phyloP scores from a whole-genome alignment of 2,888 invertebrate species.

The Agonopterix heracliana region DNA sequence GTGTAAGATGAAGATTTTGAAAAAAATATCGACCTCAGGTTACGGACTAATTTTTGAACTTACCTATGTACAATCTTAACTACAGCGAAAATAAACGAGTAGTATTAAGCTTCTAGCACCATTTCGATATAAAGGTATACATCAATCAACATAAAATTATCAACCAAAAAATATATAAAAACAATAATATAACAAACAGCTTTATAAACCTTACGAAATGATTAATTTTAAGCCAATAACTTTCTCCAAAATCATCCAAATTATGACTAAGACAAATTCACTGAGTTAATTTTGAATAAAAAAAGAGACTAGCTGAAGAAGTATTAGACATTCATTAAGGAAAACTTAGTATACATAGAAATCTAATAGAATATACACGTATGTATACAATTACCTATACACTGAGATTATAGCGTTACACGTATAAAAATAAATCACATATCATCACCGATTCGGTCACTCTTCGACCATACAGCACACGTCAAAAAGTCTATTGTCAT shows the following conservation, averaged over 20 bases:
- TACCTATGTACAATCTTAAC: constrained; percentile 50
- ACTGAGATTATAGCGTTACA: constrained; percentile 60
- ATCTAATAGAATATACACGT: constrained; percentile 51
- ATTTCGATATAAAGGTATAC: constrained; percentile 69
- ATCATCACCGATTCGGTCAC: constrained; percentile 37
- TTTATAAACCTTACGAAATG: constrained; percentile 25
- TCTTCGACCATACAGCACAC: constrained; percentile 18
- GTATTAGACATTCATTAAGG: constrained; percentile 48
- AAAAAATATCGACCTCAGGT: constrained; percentile 6
- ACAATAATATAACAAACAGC: constrained; percentile 49
- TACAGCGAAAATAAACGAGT: constrained; percentile 55
- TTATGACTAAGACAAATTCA: constrained; percentile 36
- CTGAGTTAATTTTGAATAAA: constrained; percentile 56
- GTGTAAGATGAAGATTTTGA: constrained; percentile 13
- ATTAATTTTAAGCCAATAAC: constrained; percentile 15
- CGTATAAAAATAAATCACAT: constrained; percentile 66
- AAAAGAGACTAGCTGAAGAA: constrained; percentile 56
- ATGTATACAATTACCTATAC: constrained; percentile 51
- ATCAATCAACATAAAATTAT: constrained; percentile 67
- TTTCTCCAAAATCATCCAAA: constrained; percentile 31
- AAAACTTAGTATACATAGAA: constrained; percentile 26
- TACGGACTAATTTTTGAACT: constrained; percentile 27
- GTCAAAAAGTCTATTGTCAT: constrained; percentile 25
- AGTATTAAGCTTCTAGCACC: constrained; percentile 71
- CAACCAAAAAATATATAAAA: constrained; percentile 57